Evolutionary conservation across 2,888 invertebrate species (phyloP).

Genomic region (Plutella xylostella): DNA sequence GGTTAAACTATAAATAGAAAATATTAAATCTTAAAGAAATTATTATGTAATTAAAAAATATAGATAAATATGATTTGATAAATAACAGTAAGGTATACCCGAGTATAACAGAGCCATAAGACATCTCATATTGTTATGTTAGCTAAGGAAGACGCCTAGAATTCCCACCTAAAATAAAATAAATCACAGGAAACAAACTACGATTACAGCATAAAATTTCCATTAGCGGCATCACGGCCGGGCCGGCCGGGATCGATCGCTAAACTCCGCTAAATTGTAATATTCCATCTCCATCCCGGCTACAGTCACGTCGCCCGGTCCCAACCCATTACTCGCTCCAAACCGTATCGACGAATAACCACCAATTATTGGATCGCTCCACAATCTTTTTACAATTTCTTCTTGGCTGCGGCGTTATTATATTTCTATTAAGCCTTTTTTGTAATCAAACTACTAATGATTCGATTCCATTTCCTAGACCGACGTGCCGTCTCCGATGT

Average conservation of each 20-base stretch:
- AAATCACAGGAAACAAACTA: too few species aligned
- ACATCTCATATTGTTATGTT: too few species aligned
- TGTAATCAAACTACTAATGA: conserved; percentile 71
- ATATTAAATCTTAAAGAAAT: too few species aligned
- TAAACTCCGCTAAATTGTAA: conserved; percentile 46
- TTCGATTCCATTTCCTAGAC: conserved; percentile 70
- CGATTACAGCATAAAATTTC: too few species aligned
- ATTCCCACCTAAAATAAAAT: too few species aligned
- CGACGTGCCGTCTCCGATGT: conserved; percentile 66
- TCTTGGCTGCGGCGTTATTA: conserved; percentile 59
- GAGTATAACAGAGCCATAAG: too few species aligned
- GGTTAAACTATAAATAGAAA: too few species aligned
- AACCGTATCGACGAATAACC: conserved; percentile 70
- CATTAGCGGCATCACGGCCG: too few species aligned
- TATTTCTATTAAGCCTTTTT: conserved; percentile 71
- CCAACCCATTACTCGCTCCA: conserved; percentile 65
- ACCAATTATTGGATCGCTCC: conserved; percentile 69
- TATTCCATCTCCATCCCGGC: conserved; percentile 26
- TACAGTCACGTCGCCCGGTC: conserved; percentile 52
- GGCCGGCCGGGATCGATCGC: conserved; percentile 29
- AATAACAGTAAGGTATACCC: too few species aligned
- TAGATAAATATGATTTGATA: too few species aligned
- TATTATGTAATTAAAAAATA: too few species aligned
- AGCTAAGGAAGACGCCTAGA: too few species aligned
- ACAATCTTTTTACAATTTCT: conserved; percentile 71